Evolutionary conservation across 1,140 invertebrate species (phyloP), one percentile per base, ranked within the genome.

Genomic region (Hypsibius dujardini): DNA sequence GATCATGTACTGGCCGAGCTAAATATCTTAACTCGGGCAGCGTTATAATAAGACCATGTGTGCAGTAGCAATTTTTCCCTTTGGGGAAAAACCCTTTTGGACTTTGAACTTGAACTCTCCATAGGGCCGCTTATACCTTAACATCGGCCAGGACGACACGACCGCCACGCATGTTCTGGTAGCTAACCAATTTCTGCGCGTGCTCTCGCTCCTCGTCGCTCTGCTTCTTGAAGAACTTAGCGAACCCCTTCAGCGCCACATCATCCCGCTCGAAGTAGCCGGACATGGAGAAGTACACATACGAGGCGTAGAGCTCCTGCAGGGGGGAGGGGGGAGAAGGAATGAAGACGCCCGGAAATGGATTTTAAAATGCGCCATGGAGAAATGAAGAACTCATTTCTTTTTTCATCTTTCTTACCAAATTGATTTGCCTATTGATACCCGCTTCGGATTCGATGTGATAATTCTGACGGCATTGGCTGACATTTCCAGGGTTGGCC

Each of bases 231-330:
- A 86, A 86, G 75, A 78, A 86, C 73, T 84, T 84, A 70, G 77
- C 67, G 50, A 85, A 80, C 46, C 84, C 85, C 42, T 79, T 79
- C 46, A 87, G 78, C n/a, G 84, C 84, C n/a, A 87, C 83, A 78
- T 87, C 86, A 75, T 86, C 84, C 40, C 86, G 79, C 72, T 85
- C 82, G 74, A 86, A 86, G 76, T 85, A 83, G 72, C 84, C 83
- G 80, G 91, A 89, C 88, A 92, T 88, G 42, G 87, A 85, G 77
- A 89, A 78, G 79, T 93, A 93, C 47, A 85, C 84, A 78, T 93
- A 92, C 78, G 85, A 86, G 2, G 90, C 88, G 74, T 87, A 86
- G 1, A 94, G 78, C 79, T 94, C 90, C 83, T 90, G 28, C 28
- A 28, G 28, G 28, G 28, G 28, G 28, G 28, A 28, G 28, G 28